phyloP scores from a whole-genome alignment of 1,140 invertebrate species.

The Drosophila bifasciata region DNA sequence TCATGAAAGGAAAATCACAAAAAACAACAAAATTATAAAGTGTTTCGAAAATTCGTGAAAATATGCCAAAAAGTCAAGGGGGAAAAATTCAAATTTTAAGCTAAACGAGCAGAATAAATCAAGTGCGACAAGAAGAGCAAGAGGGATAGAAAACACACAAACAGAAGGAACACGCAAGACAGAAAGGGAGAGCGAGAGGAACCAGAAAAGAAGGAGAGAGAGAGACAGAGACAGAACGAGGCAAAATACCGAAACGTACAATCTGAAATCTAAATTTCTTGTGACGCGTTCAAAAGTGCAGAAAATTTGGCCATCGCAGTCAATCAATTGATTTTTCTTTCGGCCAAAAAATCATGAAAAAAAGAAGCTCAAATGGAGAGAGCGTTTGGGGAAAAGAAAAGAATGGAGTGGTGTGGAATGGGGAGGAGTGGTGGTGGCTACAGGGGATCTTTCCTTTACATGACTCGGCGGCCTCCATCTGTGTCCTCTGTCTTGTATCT shows the following conservation, averaged over 20 bases:
- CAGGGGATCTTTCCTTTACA: neutral
- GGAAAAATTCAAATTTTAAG: constrained; percentile 58
- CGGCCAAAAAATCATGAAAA: neutral
- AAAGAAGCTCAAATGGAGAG: no score
- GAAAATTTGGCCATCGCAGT: constrained; percentile 68
- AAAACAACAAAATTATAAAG: constrained; percentile 10
- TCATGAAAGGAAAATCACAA: constrained; percentile 22
- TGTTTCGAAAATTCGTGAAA: constrained; percentile 49
- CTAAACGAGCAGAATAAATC: constrained; percentile 67
- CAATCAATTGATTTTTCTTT: constrained; percentile 79
- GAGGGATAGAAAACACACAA: constrained; percentile 8
- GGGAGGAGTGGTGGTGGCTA: no score
- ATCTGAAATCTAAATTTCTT: constrained; percentile 50
- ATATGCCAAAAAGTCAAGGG: constrained; percentile 48
- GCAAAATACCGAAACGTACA: constrained; percentile 32
- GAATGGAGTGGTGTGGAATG: neutral
- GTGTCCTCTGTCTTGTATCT: neutral
- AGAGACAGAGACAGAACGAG: constrained; percentile 9
- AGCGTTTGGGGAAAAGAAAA: neutral
- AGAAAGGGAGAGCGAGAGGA: constrained; percentile 30
- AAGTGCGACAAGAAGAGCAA: constrained; percentile 57
- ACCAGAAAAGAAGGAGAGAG: constrained; percentile 2
- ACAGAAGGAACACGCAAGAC: constrained; percentile 3
- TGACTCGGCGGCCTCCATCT: neutral
- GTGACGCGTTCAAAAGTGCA: constrained; percentile 78